Percentiles rank a stretch among this genome's conserved stretches.
Evolutionary conservation across 1,140 invertebrate species (phyloP).

Genomic region (Panagrolaimus sp.): DNA sequence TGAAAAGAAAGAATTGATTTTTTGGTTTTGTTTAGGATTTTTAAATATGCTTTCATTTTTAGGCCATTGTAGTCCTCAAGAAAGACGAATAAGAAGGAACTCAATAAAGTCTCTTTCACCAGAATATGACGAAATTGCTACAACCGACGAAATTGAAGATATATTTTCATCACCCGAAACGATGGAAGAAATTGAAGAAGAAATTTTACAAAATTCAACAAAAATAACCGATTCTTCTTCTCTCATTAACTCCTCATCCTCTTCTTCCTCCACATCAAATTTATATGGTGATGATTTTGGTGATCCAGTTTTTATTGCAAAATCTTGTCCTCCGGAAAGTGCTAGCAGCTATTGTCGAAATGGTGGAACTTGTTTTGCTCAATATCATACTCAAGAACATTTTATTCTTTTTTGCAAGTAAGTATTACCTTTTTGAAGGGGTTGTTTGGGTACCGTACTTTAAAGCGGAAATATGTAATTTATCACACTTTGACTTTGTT

Average conservation of each 20-base stretch:
- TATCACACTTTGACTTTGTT: too few relatives aligned
- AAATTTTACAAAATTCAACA: not conserved
- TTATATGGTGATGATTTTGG: not conserved
- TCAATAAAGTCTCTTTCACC: too few relatives aligned
- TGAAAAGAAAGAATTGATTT: too few relatives aligned
- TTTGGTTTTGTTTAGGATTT: too few relatives aligned
- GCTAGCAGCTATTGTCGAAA: not conserved
- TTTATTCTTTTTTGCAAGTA: not conserved
- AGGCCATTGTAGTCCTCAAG: too few relatives aligned
- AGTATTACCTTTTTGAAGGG: not conserved
- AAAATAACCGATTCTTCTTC: not conserved
- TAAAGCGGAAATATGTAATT: too few relatives aligned
- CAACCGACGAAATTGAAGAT: too few relatives aligned
- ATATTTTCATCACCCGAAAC: not conserved
- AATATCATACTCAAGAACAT: conserved; percentile 7
- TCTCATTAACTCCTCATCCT: not conserved
- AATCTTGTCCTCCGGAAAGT: not conserved
- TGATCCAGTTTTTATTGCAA: not conserved
- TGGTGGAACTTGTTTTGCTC: conserved; percentile 9
- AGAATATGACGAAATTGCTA: too few relatives aligned
- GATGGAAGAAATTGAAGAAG: not conserved
- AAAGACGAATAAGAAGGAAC: too few relatives aligned
- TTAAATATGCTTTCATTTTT: too few relatives aligned
- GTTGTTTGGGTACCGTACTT: too few relatives aligned
- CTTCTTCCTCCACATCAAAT: not conserved